phyloP scores from a whole-genome alignment of 2,113 vertebrate species.

The Albula glossodonta region DNA sequence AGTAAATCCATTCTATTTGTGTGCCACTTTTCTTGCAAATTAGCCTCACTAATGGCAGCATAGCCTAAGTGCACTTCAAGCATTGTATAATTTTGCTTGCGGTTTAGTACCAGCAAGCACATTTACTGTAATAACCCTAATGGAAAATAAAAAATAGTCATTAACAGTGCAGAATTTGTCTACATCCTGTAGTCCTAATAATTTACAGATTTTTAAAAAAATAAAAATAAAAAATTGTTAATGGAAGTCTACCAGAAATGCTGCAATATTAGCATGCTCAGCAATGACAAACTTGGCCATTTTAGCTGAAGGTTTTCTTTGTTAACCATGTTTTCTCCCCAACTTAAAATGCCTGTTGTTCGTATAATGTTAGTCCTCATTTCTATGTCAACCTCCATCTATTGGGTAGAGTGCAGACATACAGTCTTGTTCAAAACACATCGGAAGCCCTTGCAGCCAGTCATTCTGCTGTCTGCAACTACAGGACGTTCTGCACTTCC shows the following conservation, averaged over 20 bases:
- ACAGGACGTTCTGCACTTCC: too few species aligned
- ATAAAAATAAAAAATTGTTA: not conserved
- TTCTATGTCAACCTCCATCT: too few species aligned
- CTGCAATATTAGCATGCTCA: not conserved
- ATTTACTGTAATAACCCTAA: constrained; percentile 23
- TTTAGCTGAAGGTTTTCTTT: not conserved
- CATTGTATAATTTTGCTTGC: constrained; percentile 27
- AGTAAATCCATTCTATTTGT: too few species aligned
- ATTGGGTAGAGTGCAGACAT: too few species aligned
- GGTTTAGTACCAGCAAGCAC: constrained; percentile 19
- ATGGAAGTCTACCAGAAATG: not conserved
- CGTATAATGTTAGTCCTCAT: too few species aligned
- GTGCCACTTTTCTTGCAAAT: too few species aligned
- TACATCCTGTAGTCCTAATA: constrained; percentile 10
- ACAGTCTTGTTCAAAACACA: too few species aligned
- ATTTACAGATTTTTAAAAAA: constrained; percentile 7
- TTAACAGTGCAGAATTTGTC: constrained; percentile 22
- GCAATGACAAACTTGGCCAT: not conserved
- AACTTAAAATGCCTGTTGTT: too few species aligned
- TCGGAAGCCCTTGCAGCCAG: too few species aligned
- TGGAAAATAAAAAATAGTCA: constrained; percentile 35
- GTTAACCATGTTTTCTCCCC: not conserved
- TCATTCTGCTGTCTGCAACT: too few species aligned
- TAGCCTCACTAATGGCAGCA: too few species aligned
- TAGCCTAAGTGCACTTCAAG: constrained; percentile 38